These are phyloP conservation scores for Larimichthys polyactis DNA, from an alignment of 2,113 vertebrate genomes.

Conservation along the genomic window DNA sequence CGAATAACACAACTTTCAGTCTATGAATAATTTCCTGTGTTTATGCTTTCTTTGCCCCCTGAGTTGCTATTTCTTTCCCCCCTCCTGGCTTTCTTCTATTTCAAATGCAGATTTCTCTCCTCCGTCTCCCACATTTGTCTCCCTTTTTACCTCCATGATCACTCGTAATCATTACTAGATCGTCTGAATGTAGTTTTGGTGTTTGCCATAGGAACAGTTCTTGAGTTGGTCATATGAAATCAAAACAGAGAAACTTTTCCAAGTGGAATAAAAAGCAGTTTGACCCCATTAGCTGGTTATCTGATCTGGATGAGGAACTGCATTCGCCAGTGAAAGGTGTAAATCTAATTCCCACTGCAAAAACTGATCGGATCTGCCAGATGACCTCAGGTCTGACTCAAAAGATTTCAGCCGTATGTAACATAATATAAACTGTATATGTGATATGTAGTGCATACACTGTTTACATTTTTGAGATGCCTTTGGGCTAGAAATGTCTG, in stretches of 20 bases:
- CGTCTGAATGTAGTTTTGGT: constrained; percentile 41
- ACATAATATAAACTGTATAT: neutral
- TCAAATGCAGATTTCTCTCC: constrained; percentile 66
- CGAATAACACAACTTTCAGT: constrained; percentile 73
- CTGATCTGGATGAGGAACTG: neutral
- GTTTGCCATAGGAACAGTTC: constrained; percentile 29
- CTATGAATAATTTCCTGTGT: constrained; percentile 83
- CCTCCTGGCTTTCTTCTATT: constrained; percentile 68
- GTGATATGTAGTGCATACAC: neutral
- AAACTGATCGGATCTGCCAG: neutral
- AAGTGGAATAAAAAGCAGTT: neutral
- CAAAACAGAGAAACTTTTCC: constrained; percentile 9
- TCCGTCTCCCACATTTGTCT: constrained; percentile 59
- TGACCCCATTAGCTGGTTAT: neutral
- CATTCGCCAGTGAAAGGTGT: neutral
- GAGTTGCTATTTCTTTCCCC: constrained; percentile 73
- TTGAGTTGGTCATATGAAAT: constrained; percentile 11
- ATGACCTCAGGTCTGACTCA: neutral
- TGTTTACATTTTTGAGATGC: neutral
- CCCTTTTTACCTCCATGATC: constrained; percentile 50
- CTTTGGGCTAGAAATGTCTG: neutral
- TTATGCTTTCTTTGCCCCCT: constrained; percentile 78
- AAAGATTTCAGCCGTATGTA: neutral
- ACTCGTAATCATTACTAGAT: constrained; percentile 55
- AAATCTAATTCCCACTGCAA: neutral